A percentile compares a stretch with the other conserved stretches of the same genome.
These are phyloP conservation scores for Pteronura brasiliensis DNA, from an alignment of 2,113 vertebrate genomes.

Conservation along the genomic window DNA sequence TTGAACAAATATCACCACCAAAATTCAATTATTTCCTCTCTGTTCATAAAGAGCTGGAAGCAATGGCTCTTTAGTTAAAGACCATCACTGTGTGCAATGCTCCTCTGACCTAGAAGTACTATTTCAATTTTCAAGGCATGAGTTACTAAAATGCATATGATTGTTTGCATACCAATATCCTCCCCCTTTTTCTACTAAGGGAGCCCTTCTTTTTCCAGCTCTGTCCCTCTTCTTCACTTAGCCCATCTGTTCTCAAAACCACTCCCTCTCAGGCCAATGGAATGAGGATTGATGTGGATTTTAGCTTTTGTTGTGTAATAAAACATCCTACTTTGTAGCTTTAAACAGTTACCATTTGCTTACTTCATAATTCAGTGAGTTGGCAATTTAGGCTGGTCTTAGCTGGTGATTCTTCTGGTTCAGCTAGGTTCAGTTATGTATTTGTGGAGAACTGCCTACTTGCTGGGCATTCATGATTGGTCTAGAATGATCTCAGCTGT, in stretches of 20 bases:
- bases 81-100: neutral
- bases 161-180: neutral
- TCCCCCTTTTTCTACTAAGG: neutral
- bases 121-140: neutral
- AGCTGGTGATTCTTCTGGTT: neutral
- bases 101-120: neutral
- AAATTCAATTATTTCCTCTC: conserved; percentile 14
- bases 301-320: neutral
- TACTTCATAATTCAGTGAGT: neutral
- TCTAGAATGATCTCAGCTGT: neutral
- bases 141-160: neutral
- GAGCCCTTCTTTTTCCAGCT: neutral
- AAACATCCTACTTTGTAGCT: neutral
- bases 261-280: neutral
- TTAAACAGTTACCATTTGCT: neutral
- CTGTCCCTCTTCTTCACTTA: neutral
- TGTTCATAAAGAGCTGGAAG: neutral
- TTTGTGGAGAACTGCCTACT: neutral
- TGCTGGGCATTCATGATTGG: neutral
- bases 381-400: neutral
- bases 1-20: conserved; percentile 9
- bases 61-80: neutral
- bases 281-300: neutral
- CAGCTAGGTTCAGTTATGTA: neutral
- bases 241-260: neutral